Evolutionary conservation across 2,797 vertebrate species (phyloP).

Genomic region (Hippopotamyrus pictus): DNA sequence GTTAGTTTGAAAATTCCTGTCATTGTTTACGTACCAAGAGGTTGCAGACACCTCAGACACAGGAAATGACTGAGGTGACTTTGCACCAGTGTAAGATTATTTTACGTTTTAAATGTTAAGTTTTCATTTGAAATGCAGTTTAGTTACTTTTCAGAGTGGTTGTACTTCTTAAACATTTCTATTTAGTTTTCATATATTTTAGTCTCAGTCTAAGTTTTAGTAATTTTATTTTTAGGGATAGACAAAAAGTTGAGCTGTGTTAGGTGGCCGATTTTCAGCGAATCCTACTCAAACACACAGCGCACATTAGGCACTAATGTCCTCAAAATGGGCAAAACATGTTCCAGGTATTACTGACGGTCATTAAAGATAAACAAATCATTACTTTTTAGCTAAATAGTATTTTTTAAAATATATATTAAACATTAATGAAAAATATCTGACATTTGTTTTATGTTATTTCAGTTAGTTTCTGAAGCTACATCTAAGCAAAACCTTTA

Average conservation of each 20-base stretch:
- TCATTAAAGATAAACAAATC: neutral
- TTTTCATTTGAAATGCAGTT: neutral
- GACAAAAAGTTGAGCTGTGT: neutral
- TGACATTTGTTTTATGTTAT: neutral
- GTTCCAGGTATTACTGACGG: neutral
- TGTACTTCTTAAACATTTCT: neutral
- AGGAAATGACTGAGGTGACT: neutral
- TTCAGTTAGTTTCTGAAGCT: neutral
- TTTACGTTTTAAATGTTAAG: neutral
- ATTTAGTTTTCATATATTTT: neutral
- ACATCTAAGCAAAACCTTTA: conserved; percentile 4
- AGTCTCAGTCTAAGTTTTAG: neutral
- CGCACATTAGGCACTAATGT: neutral
- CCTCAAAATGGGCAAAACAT: neutral
- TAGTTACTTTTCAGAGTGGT: neutral
- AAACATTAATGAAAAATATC: neutral
- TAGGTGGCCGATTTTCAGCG: neutral
- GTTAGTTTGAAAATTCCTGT: neutral
- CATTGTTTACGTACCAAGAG: neutral
- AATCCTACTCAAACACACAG: neutral
- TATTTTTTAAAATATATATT: too few relatives aligned
- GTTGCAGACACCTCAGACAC: neutral
- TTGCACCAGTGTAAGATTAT: neutral
- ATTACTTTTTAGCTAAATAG: neutral
- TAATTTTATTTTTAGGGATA: neutral